These are phyloP conservation scores for Lagodon rhomboides DNA, from an alignment of 2,797 vertebrate genomes.

Conservation along the genomic window DNA sequence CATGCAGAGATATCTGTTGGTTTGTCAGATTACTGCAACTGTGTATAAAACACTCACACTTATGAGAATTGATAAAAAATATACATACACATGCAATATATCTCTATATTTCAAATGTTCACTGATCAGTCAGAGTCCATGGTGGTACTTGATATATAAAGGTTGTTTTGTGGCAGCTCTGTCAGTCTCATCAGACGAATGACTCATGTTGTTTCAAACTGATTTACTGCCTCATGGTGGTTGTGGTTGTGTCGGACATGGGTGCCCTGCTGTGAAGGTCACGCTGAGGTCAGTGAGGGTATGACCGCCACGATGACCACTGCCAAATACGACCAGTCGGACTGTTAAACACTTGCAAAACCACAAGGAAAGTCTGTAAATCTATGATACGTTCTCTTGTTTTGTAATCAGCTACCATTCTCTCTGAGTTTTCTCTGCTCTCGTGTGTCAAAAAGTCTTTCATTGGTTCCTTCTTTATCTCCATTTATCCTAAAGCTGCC, in stretches of 20 bases:
- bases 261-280: conserved; percentile 87
- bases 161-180: not conserved
- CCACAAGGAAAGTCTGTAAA: not conserved
- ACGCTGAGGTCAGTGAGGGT: conserved; percentile 83
- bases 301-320: conserved; percentile 54
- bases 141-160: not conserved
- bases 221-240: conserved; percentile 25
- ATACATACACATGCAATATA: too few relatives aligned
- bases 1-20: not conserved
- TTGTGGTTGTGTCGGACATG: conserved; percentile 79
- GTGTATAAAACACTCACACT: not conserved
- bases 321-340: not conserved
- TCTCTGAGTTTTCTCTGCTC: not conserved
- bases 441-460: conserved; percentile 12
- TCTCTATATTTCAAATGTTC: not conserved
- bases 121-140: not conserved
- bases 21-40: not conserved
- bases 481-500: conserved; percentile 2
- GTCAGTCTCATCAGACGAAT: not conserved
- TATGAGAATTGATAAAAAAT: not conserved
- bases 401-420: not conserved
- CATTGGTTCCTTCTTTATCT: not conserved
- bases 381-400: not conserved
- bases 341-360: not conserved
- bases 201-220: conserved; percentile 18